Percentiles rank a stretch among this genome's conserved stretches.
Evolutionary conservation across 2,888 invertebrate genomes (phyloP).

Genomic region (Cepaea hortensis): DNA sequence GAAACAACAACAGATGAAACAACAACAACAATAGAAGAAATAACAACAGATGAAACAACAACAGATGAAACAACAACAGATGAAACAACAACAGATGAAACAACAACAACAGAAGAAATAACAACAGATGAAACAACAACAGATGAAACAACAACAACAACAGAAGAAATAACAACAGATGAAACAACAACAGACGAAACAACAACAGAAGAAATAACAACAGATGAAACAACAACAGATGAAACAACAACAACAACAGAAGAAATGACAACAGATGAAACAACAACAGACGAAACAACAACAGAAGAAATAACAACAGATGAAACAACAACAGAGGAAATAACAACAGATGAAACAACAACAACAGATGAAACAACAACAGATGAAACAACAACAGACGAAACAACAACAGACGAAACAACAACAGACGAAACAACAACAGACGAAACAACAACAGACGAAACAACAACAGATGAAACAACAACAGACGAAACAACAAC

Average conservation of each 20-base stretch:
- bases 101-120: not conserved
- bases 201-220: not conserved
- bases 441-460: not conserved
- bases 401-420: not conserved
- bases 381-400: not conserved
- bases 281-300: not conserved
- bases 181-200: not conserved
- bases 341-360: not conserved
- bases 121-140: not conserved
- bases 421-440: not conserved
- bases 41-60: not conserved
- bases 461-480: not conserved
- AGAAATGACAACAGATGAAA: not conserved
- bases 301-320: not conserved
- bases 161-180: too few relatives aligned
- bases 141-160: too few relatives aligned
- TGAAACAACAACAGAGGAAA: not conserved
- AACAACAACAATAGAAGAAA: not conserved
- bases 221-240: not conserved
- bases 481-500: not conserved
- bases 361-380: not conserved
- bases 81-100: too few relatives aligned
- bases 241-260: not conserved
- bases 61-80: not conserved
- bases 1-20: not conserved